These are phyloP conservation scores for Andrena bucephala DNA, from an alignment of 2,888 invertebrate species.

Conservation along the genomic window DNA sequence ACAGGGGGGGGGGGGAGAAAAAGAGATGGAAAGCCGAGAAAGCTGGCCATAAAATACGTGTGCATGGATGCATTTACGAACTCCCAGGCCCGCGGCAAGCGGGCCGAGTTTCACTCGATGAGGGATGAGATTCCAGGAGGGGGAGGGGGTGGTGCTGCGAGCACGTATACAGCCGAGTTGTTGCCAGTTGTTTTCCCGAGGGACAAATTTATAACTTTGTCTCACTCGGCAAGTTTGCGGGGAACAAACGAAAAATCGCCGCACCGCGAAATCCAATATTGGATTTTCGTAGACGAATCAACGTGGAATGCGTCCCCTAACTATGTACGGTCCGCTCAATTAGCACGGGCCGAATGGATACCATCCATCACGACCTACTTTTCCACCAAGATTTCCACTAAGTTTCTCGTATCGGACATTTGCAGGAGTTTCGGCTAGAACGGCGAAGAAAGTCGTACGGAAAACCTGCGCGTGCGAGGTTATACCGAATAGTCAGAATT, in stretches of 20 bases:
- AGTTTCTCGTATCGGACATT: conserved; percentile 52
- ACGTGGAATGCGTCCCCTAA: conserved; percentile 23
- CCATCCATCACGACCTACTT: conserved; percentile 59
- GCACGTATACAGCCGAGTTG: conserved; percentile 45
- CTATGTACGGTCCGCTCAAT: conserved; percentile 62
- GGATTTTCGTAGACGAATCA: conserved; percentile 35
- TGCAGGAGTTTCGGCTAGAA: conserved; percentile 18
- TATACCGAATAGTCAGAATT: not conserved
- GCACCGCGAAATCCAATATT: conserved; percentile 32
- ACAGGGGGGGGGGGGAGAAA: not conserved
- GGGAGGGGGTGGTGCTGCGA: conserved; percentile 28
- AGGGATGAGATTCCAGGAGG: conserved; percentile 47
- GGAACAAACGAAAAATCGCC: conserved; percentile 56
- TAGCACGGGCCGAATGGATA: conserved; percentile 59
- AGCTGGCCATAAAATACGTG: conserved; percentile 79
- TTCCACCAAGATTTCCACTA: conserved; percentile 53
- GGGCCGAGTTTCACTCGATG: conserved; percentile 48
- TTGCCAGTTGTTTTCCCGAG: conserved; percentile 75
- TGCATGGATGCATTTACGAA: conserved; percentile 80
- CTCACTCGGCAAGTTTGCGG: conserved; percentile 63
- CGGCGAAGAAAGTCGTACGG: conserved; percentile 14
- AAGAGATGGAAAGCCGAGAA: conserved; percentile 50
- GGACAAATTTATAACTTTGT: conserved; percentile 75
- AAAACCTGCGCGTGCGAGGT: not conserved
- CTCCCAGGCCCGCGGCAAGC: conserved; percentile 57